phyloP scores from a whole-genome alignment of 2,888 invertebrate genomes.

The Tachina lurida region DNA sequence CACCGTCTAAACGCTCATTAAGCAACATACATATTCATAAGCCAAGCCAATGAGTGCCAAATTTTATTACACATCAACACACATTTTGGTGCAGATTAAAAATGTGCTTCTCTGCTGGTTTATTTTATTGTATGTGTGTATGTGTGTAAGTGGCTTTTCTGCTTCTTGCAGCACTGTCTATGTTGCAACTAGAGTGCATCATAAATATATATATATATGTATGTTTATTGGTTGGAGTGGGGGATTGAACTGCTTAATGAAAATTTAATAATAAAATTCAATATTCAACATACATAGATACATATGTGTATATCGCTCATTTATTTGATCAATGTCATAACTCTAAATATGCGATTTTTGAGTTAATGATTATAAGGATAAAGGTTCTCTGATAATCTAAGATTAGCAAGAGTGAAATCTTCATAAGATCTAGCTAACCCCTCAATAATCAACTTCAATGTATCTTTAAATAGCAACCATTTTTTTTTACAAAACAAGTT shows the following conservation, averaged over 20 bases:
- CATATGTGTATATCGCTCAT: neutral
- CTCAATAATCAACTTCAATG: too few species aligned
- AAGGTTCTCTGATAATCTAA: too few species aligned
- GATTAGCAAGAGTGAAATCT: too few species aligned
- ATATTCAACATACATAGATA: constrained; percentile 40
- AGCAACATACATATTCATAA: constrained; percentile 24
- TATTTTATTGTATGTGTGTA: constrained; percentile 22
- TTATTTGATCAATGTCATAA: too few species aligned
- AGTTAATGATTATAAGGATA: too few species aligned
- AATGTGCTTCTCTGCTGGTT: constrained; percentile 1
- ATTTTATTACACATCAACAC: constrained; percentile 63
- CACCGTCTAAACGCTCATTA: neutral
- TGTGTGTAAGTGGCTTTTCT: constrained; percentile 30
- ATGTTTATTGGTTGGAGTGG: constrained; percentile 11
- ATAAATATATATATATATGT: neutral
- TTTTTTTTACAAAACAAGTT: neutral
- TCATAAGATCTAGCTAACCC: too few species aligned
- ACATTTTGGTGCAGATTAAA: constrained; percentile 57
- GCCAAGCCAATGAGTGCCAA: constrained; percentile 60
- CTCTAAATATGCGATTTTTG: too few species aligned
- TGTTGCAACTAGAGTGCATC: constrained; percentile 35
- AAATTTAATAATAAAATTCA: constrained; percentile 62
- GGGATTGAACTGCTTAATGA: constrained; percentile 50
- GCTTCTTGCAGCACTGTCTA: constrained; percentile 29
- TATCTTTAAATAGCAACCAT: neutral